phyloP scores from a whole-genome alignment of 2,888 invertebrate species.

The Machimus atricapillus region DNA sequence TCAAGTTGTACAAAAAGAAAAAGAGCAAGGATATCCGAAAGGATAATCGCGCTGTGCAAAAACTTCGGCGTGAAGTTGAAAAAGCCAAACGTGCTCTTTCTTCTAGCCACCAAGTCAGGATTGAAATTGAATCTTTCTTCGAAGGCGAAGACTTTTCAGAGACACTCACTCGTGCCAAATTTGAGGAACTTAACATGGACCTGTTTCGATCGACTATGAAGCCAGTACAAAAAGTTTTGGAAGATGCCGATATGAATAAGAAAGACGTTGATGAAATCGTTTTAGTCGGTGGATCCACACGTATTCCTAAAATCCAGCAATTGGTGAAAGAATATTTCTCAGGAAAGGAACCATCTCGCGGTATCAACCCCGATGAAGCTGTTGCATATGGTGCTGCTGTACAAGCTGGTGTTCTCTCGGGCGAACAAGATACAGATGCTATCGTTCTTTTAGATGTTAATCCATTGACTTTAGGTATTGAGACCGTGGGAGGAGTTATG shows the following conservation, averaged over 20 bases:
- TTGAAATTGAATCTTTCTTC: constrained; percentile 98
- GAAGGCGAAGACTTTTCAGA: constrained; percentile 99
- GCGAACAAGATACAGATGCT: constrained; percentile 96
- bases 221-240: constrained; percentile 94
- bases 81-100: constrained; percentile 97
- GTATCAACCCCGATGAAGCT: constrained; percentile 99
- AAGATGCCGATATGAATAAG: constrained; percentile 99
- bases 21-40: constrained; percentile 96
- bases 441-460: constrained; percentile 97
- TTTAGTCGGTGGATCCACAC: constrained; percentile 97
- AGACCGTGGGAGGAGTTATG: constrained; percentile 99
- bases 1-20: constrained; percentile 98
- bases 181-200: constrained; percentile 97
- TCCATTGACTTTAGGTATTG: constrained; percentile 98
- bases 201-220: constrained; percentile 90
- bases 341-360: constrained; percentile 97
- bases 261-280: constrained; percentile 99
- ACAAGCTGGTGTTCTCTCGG: constrained; percentile 94
- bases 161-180: constrained; percentile 96
- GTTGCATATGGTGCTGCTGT: constrained; percentile 99
- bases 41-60: constrained; percentile 94
- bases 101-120: constrained; percentile 89
- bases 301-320: constrained; percentile 98
- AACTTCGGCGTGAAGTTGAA: constrained; percentile 95
- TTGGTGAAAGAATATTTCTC: constrained; percentile 94